These are phyloP conservation scores for Indicator indicator DNA, from an alignment of 2,113 vertebrate species.

Conservation along the genomic window DNA sequence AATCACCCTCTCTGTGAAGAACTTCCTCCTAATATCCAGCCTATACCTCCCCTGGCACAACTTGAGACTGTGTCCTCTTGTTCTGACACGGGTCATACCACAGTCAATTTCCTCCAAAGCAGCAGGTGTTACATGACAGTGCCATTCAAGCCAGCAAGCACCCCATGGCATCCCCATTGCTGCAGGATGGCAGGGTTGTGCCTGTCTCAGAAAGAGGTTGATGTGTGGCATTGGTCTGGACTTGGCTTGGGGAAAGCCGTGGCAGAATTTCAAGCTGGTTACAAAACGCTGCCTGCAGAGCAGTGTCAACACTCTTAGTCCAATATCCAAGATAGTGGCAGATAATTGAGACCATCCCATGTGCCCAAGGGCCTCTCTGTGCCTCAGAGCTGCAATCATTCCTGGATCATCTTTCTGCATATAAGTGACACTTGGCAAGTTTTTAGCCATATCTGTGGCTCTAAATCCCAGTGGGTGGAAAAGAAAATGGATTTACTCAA, in stretches of 20 bases:
- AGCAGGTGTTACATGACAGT: neutral
- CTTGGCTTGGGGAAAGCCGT: neutral
- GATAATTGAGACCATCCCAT: constrained; percentile 56
- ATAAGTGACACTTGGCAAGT: constrained; percentile 17
- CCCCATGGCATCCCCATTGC: neutral
- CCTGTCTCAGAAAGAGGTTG: neutral
- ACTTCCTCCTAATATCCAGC: too few species aligned
- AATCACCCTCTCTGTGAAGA: too few species aligned
- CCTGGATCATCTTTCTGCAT: constrained; percentile 34
- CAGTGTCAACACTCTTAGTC: neutral
- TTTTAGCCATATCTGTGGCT: neutral
- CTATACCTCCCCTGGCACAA: too few species aligned
- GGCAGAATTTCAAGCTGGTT: neutral
- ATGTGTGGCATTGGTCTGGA: rapidly evolving
- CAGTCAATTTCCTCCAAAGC: neutral
- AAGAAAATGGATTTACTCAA: neutral
- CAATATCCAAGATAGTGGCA: constrained; percentile 21
- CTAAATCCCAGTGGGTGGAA: neutral
- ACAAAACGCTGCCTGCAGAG: neutral
- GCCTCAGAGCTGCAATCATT: neutral
- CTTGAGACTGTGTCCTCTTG: too few species aligned
- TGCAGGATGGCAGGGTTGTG: neutral
- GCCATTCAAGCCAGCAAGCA: neutral
- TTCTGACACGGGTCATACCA: neutral
- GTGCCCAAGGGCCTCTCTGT: neutral